These are phyloP conservation scores for Sarcophaga bullata DNA, from an alignment of 1,140 invertebrate species.

Conservation along the genomic window DNA sequence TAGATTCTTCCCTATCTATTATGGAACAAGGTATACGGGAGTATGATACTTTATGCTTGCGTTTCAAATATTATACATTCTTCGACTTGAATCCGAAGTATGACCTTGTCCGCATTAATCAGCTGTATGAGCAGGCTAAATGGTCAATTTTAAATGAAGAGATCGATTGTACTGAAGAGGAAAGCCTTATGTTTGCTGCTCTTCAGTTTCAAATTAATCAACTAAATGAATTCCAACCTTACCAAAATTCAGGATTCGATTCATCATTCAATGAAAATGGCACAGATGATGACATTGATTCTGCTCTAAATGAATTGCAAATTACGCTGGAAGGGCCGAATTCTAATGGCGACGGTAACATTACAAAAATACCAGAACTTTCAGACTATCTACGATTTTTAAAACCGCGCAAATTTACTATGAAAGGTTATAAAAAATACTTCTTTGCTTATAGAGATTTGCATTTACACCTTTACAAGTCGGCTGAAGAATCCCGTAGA, in stretches of 20 bases:
- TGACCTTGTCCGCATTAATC: constrained; percentile 96
- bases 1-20: constrained; percentile 96
- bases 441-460: constrained; percentile 92
- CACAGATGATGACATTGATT: constrained; percentile 86
- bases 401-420: constrained; percentile 89
- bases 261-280: constrained; percentile 58
- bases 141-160: constrained; percentile 98
- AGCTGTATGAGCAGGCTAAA: constrained; percentile 98
- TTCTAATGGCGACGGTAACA: constrained; percentile 73
- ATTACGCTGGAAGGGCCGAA: constrained; percentile 83
- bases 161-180: constrained; percentile 98
- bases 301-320: constrained; percentile 89
- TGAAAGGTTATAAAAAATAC: constrained; percentile 90
- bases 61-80: constrained; percentile 92
- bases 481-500: constrained; percentile 76
- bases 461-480: constrained; percentile 66
- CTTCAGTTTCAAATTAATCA: constrained; percentile 96
- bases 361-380: constrained; percentile 90
- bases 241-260: constrained; percentile 55
- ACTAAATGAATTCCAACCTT: constrained; percentile 81
- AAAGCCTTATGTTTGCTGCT: constrained; percentile 98
- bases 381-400: constrained; percentile 87
- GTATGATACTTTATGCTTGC: constrained; percentile 86
- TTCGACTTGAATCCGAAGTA: constrained; percentile 95
- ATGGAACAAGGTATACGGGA: constrained; percentile 98